A percentile compares a stretch with the other conserved stretches of the same genome.
Evolutionary conservation across 2,888 invertebrate genomes (phyloP).

Genomic region (Cactoblastis cactorum): DNA sequence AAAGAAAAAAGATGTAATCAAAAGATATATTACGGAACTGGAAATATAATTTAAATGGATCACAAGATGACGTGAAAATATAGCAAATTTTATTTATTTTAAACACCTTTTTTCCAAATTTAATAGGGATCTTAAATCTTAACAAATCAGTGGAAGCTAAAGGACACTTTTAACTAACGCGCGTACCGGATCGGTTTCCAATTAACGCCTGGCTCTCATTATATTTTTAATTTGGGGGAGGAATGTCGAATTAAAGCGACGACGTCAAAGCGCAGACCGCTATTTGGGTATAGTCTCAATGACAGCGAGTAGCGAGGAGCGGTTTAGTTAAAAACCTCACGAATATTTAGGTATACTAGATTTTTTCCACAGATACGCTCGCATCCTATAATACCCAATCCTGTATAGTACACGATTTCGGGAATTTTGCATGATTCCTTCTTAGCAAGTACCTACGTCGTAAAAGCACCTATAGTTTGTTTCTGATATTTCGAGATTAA

Average conservation of each 20-base stretch:
- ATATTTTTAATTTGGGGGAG: slow-evolving; percentile 79
- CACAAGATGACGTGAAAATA: too few species aligned
- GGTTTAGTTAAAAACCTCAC: background rate
- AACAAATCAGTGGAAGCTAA: slow-evolving; percentile 16
- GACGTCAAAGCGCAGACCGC: slow-evolving; percentile 76
- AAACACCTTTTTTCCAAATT: background rate
- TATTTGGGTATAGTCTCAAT: slow-evolving; percentile 43
- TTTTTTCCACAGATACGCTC: too few species aligned
- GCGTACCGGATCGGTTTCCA: slow-evolving; percentile 73
- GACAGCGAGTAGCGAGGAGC: background rate
- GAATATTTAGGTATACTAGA: background rate
- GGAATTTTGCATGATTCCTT: too few species aligned
- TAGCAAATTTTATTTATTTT: background rate
- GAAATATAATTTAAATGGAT: too few species aligned
- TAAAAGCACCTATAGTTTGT: too few species aligned
- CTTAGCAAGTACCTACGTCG: too few species aligned
- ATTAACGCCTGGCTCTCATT: slow-evolving; percentile 77
- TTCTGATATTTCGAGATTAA: too few species aligned
- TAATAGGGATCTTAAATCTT: slow-evolving; percentile 15
- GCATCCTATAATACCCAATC: too few species aligned
- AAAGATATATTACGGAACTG: too few species aligned
- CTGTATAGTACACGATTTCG: too few species aligned
- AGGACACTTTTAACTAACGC: slow-evolving; percentile 46
- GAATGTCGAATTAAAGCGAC: slow-evolving; percentile 75
- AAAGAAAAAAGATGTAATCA: too few species aligned